phyloP scores from a whole-genome alignment of 1,140 invertebrate genomes.

The Sycophila sp. region DNA sequence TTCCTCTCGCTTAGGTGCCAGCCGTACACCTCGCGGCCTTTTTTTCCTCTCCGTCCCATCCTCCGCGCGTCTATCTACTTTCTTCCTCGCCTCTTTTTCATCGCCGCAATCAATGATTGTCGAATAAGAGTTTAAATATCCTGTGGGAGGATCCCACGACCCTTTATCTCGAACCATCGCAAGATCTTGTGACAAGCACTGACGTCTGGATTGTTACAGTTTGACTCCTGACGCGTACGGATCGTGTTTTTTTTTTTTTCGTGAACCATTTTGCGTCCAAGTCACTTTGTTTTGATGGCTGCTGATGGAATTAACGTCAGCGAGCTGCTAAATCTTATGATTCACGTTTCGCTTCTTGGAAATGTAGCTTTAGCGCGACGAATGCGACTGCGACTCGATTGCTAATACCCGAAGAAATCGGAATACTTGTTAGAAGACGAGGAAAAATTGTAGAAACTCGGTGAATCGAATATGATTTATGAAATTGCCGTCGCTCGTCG shows the following conservation, averaged over 20 bases:
- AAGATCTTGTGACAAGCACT: neutral
- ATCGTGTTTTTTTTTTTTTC: neutral
- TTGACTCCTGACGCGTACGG: neutral
- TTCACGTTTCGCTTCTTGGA: too few species aligned
- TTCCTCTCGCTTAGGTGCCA: neutral
- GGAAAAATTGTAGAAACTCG: too few species aligned
- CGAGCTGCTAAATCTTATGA: too few species aligned
- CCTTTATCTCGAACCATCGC: too few species aligned
- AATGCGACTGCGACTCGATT: too few species aligned
- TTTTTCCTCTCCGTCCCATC: neutral
- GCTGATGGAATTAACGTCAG: too few species aligned
- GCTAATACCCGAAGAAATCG: too few species aligned
- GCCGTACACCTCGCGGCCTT: neutral
- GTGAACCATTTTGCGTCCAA: neutral
- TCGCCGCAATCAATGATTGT: constrained; percentile 25
- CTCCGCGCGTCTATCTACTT: neutral
- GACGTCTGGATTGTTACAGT: constrained; percentile 13
- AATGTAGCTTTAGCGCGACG: too few species aligned
- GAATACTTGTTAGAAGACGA: too few species aligned
- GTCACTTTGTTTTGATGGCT: neutral
- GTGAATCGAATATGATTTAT: too few species aligned
- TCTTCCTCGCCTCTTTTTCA: neutral
- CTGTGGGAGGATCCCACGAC: neutral
- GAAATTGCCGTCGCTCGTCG: too few species aligned
- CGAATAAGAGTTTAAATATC: constrained; percentile 27